A percentile compares a stretch with the other conserved stretches of the same genome.
phyloP scores from a whole-genome alignment of 2,888 invertebrate genomes.

The Hemaris fuciformis region DNA sequence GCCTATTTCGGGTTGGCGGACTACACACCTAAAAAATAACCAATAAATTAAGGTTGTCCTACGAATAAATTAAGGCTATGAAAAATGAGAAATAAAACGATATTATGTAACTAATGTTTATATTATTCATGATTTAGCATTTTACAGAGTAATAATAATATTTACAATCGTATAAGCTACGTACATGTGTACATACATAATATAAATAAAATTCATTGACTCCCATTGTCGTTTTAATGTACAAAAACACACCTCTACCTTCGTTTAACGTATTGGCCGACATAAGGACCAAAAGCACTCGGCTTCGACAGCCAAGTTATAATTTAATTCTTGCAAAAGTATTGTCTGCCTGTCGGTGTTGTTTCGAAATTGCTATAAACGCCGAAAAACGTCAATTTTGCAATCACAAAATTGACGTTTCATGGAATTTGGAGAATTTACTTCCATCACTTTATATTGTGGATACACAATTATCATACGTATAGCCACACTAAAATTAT shows the following conservation, averaged over 20 bases:
- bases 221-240: slow-evolving; percentile 73
- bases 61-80: background rate
- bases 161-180: slow-evolving; percentile 78
- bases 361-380: slow-evolving; percentile 8
- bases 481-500: slow-evolving; percentile 7
- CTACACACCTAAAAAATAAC: no score
- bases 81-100: slow-evolving; percentile 65
- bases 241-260: slow-evolving; percentile 62
- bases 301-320: background rate
- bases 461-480: slow-evolving; percentile 3
- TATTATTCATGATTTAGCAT: slow-evolving; percentile 81
- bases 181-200: slow-evolving; percentile 72
- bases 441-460: slow-evolving; percentile 6
- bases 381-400: slow-evolving; percentile 6
- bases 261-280: slow-evolving; percentile 48
- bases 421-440: slow-evolving; percentile 6
- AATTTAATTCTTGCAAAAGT: slow-evolving; percentile 4
- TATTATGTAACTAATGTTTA: slow-evolving; percentile 77
- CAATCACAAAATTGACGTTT: slow-evolving; percentile 6
- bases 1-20: no score
- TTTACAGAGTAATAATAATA: slow-evolving; percentile 79
- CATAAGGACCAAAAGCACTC: slow-evolving; percentile 43
- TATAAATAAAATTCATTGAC: slow-evolving; percentile 80
- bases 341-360: background rate
- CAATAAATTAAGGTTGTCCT: background rate